These are phyloP conservation scores for Drosophila trapezifrons DNA, from an alignment of 1,140 invertebrate species.

Conservation along the genomic window DNA sequence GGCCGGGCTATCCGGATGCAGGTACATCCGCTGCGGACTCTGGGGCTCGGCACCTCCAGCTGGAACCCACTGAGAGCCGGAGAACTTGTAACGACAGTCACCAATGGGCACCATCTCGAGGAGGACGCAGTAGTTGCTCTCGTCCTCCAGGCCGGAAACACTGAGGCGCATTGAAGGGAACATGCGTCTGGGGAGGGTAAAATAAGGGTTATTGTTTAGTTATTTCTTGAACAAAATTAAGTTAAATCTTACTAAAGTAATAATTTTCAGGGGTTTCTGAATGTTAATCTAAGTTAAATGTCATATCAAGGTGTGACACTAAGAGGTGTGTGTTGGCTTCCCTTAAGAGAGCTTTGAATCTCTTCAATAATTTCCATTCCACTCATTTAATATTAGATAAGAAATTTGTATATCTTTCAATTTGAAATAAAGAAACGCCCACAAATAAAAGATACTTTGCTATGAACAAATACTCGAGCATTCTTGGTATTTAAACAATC, in stretches of 20 bases:
- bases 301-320: neutral
- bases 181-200: conserved; percentile 89
- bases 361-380: neutral
- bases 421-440: neutral
- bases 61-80: conserved; percentile 91
- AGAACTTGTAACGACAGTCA: conserved; percentile 89
- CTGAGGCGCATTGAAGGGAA: conserved; percentile 91
- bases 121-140: conserved; percentile 91
- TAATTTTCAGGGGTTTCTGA: too few relatives aligned
- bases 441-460: conserved; percentile 2
- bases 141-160: conserved; percentile 90
- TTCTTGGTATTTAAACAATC: conserved; percentile 1
- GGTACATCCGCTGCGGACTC: conserved; percentile 89
- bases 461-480: neutral
- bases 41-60: conserved; percentile 94
- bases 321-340: neutral
- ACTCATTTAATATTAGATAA: neutral
- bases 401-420: conserved; percentile 4
- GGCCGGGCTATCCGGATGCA: conserved; percentile 94
- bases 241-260: neutral
- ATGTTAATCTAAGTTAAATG: neutral
- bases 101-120: conserved; percentile 91
- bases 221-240: neutral
- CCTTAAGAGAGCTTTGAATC: neutral
- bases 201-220: neutral